These are phyloP conservation scores for Poecile atricapillus DNA, from an alignment of 2,113 vertebrate species.

Conservation along the genomic window DNA sequence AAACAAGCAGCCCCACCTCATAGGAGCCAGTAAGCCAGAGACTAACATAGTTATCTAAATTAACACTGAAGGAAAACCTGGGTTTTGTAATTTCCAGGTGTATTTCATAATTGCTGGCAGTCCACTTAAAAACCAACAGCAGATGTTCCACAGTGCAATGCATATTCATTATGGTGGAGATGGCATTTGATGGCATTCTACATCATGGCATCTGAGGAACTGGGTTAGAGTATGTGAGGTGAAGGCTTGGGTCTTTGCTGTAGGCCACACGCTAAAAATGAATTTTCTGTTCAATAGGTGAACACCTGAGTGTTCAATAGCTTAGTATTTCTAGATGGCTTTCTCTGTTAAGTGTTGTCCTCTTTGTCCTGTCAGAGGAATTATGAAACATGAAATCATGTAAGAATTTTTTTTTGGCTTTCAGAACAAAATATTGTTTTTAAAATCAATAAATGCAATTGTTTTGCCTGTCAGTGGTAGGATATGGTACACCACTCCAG, in stretches of 20 bases:
- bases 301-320: neutral
- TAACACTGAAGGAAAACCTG: neutral
- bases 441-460: neutral
- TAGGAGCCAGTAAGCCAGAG: neutral
- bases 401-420: neutral
- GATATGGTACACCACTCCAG: neutral
- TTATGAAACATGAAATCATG: neutral
- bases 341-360: neutral
- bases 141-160: neutral
- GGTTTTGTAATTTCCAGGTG: neutral
- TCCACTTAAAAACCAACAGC: neutral
- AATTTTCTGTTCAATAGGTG: neutral
- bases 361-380: neutral
- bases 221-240: neutral
- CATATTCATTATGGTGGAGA: neutral
- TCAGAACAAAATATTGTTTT: neutral
- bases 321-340: neutral
- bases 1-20: neutral
- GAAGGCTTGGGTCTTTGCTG: neutral
- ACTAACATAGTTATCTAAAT: neutral
- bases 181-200: neutral
- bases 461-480: neutral
- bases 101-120: neutral
- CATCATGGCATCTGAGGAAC: neutral
- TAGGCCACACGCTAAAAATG: neutral